Base-by-base conservation (phyloP, 2,113 vertebrate species). In the Machaerirhynchus nigripectus region DNA sequence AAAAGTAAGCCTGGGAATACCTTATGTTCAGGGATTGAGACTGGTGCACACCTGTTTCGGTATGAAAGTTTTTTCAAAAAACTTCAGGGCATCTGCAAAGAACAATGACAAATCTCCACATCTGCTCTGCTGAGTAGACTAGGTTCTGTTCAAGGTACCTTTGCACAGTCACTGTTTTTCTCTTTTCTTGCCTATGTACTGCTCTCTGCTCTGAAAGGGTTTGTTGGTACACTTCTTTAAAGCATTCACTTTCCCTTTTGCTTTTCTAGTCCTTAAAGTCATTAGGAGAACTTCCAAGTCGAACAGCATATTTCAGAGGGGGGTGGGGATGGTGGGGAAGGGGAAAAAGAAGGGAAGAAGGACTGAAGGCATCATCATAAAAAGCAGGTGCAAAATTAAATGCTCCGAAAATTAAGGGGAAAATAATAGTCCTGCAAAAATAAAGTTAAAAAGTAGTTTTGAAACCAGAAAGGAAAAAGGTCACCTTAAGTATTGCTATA, bases 221-320 rank as follows among this genome's bases (percentile, higher is more conserved):
- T 15, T 37, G 22, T 17, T 30, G 9, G 18, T 20, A 15, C 6
- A 30, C 11, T 57, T 86, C 30, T 85, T 39, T 47, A 92, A 81
- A 77, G 37, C 19, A 63, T 18, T 19, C 26, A 28, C 33, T 76
- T 76, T 93, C 50, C 12, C n/a, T 76, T 84, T 91, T 57, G 28
- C 11, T 94, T 87, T 93, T 69, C n/a, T 78, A 53, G 69, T 64
- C n/a, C 44, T 80, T 46, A 57, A 83, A 82, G 47, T 87, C 56
- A 68, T 52, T 64, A 87, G 42, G 31, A 52, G 35, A 89, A 68
- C 65, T 85, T 93, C 39, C 65, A 93, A 89, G 74, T 9, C 47
- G 87, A 70, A 70, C 2, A 75, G 37, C 19, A 8, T 18, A 23
- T 67, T 92, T 35, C 3, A 4, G n/a, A 40, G 9, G 4, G 6